A percentile compares a stretch with the other conserved stretches of the same genome.
Evolutionary conservation across 2,113 vertebrate genomes (phyloP).

Genomic region (Leptobrachium leishanense): DNA sequence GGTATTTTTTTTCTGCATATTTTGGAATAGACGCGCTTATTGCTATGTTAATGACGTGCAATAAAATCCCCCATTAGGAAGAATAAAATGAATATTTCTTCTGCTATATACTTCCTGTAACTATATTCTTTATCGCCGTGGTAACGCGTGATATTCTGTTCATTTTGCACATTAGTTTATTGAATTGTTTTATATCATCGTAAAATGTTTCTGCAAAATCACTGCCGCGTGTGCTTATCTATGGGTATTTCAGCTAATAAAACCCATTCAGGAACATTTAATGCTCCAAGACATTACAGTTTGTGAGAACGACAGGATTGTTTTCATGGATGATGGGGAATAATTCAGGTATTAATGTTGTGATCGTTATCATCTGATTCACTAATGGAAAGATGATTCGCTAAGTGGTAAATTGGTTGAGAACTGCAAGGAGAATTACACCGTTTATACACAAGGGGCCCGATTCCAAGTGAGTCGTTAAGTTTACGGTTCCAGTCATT

Average conservation of each 20-base stretch:
- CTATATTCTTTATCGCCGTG: slow-evolving; percentile 14
- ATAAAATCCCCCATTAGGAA: slow-evolving; percentile 28
- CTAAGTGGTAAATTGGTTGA: too few relatives aligned
- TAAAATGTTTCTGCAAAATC: slow-evolving; percentile 1
- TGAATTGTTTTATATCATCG: slow-evolving; percentile 4
- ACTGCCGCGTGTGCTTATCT: neutral
- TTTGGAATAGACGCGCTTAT: slow-evolving; percentile 27
- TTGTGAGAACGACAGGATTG: neutral
- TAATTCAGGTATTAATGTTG: neutral
- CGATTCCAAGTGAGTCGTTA: too few relatives aligned
- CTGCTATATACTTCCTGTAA: neutral
- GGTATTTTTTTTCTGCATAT: slow-evolving; percentile 16
- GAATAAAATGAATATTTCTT: slow-evolving; percentile 26
- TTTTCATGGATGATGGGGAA: neutral
- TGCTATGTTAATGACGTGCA: slow-evolving; percentile 26
- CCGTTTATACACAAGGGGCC: too few relatives aligned
- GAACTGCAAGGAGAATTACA: too few relatives aligned
- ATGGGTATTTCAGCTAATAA: neutral
- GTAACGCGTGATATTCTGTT: slow-evolving; percentile 10
- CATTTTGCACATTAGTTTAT: slow-evolving; percentile 22
- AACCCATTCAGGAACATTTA: neutral
- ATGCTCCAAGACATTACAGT: neutral
- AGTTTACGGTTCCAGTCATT: too few relatives aligned
- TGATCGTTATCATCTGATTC: neutral
- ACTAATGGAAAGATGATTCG: too few relatives aligned